A percentile compares a stretch with the other conserved stretches of the same genome.
These are phyloP conservation scores for Acromyrmex heyeri DNA, from an alignment of 1,140 invertebrate genomes.

Conservation along the genomic window DNA sequence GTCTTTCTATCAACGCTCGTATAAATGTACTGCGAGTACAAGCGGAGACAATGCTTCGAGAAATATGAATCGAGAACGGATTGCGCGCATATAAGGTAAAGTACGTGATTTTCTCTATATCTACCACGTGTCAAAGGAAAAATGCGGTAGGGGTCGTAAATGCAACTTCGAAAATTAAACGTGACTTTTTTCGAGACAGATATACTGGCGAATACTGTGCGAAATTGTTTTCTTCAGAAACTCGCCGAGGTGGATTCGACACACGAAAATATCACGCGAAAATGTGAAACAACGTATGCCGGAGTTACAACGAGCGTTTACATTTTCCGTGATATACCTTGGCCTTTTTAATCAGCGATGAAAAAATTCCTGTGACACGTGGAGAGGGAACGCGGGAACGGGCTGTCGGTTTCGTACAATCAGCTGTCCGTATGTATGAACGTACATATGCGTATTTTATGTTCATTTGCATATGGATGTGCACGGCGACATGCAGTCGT, in stretches of 20 bases:
- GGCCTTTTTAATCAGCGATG: constrained; percentile 31
- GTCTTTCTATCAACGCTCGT: constrained; percentile 41
- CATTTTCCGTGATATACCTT: constrained; percentile 10
- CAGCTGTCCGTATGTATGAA: constrained; percentile 46
- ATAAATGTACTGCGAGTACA: constrained; percentile 7
- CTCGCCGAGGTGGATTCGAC: not conserved
- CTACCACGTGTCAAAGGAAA: not conserved
- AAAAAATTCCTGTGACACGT: constrained; percentile 25
- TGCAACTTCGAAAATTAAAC: not conserved
- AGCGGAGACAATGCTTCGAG: not conserved
- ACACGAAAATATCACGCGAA: constrained; percentile 1
- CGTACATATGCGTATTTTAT: constrained; percentile 55
- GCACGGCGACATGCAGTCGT: constrained; percentile 67
- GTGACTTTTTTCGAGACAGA: not conserved
- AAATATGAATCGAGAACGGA: not conserved
- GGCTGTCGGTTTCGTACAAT: constrained; percentile 65
- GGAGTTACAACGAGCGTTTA: not conserved
- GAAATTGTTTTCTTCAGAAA: not conserved
- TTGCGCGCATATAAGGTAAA: not conserved
- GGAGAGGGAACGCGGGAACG: not conserved
- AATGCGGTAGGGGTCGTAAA: not conserved
- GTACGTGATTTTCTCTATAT: not conserved
- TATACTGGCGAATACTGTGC: not conserved
- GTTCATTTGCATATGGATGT: constrained; percentile 74
- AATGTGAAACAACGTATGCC: not conserved